Percentiles rank a stretch among this genome's conserved stretches.
These are phyloP conservation scores for Dasyprocta punctata DNA, from an alignment of 2,113 vertebrate genomes.

Conservation along the genomic window DNA sequence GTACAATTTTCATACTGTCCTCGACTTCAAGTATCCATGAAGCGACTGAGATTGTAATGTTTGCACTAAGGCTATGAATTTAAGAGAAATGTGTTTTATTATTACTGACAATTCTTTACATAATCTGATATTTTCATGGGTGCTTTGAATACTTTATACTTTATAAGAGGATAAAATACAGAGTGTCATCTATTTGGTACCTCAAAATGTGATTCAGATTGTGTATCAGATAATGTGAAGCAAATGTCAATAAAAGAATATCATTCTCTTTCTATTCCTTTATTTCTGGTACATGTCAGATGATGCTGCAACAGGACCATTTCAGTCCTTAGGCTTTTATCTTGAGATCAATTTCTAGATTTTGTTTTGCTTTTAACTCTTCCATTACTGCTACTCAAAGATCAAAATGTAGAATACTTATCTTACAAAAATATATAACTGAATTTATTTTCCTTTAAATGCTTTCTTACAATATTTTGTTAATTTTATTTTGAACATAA, in stretches of 20 bases:
- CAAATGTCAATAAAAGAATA: constrained; percentile 38
- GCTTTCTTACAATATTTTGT: not conserved
- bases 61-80: not conserved
- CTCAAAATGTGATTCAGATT: constrained; percentile 63
- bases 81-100: constrained; percentile 48
- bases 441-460: not conserved
- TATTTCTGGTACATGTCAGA: not conserved
- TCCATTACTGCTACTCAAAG: not conserved
- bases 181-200: constrained; percentile 61
- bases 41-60: constrained; percentile 16
- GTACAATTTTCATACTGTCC: not conserved
- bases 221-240: constrained; percentile 43
- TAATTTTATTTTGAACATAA: not conserved
- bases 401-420: not conserved
- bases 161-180: constrained; percentile 32
- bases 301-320: not conserved
- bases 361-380: not conserved
- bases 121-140: constrained; percentile 60
- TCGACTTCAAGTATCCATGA: not conserved
- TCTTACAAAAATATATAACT: not conserved
- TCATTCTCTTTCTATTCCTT: constrained; percentile 30
- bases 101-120: constrained; percentile 33
- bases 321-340: not conserved
- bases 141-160: constrained; percentile 16
- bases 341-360: not conserved